A percentile compares a stretch with the other conserved stretches of the same genome.
Conservation (phyloP, 2,113 vertebrate genomes). For the Drymodes brunneopygia region DNA sequence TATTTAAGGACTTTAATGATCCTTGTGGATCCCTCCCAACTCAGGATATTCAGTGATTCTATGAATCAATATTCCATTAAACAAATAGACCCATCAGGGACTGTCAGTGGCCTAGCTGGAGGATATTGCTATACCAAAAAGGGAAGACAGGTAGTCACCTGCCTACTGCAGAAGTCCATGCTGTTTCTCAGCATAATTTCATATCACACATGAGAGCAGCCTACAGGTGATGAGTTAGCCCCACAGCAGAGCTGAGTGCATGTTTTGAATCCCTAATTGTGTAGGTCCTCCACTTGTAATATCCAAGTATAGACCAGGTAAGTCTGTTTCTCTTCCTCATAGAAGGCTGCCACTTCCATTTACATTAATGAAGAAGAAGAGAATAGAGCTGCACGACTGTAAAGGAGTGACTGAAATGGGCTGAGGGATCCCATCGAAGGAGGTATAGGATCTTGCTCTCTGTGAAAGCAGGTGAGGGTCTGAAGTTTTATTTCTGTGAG, state of each 20-base stretch:
- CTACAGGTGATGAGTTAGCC: background rate
- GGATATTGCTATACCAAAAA: background rate
- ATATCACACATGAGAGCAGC: background rate
- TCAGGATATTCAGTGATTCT: background rate
- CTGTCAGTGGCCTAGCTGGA: background rate
- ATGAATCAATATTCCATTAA: background rate
- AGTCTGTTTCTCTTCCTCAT: background rate
- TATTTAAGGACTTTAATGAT: background rate
- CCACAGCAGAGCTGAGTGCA: fast-evolving
- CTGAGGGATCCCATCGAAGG: background rate
- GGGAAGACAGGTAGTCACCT: background rate
- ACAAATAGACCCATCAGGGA: background rate
- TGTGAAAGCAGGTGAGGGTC: background rate
- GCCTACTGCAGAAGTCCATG: background rate
- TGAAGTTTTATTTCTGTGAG: background rate
- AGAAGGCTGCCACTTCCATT: background rate
- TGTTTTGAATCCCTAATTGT: background rate
- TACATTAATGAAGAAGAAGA: background rate
- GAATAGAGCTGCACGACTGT: background rate
- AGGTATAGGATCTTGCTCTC: background rate
- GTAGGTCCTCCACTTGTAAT: background rate
- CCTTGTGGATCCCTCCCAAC: background rate
- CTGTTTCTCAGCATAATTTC: background rate
- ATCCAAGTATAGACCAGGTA: background rate
- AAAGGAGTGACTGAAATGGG: background rate